Percentiles rank a stretch among this genome's conserved stretches.
Conservation (phyloP, 2,888 invertebrate genomes). For the Zaprionus lineosus region DNA sequence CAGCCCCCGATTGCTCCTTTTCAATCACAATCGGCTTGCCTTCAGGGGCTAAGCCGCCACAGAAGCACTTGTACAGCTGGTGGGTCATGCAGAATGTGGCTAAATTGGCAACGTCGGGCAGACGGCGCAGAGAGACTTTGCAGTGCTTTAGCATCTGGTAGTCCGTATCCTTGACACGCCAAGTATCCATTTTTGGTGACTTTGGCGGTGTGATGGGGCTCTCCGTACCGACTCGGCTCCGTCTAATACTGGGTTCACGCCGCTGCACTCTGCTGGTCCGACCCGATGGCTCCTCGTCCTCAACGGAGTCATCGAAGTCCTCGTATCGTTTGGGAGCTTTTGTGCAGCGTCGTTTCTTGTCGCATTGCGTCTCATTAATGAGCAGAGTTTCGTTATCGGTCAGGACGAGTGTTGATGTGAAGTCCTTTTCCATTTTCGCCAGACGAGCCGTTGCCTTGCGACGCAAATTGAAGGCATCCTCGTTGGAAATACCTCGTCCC, state of each 20-base stretch:
- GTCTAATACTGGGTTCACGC: constrained; percentile 17
- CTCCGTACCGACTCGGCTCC: constrained; percentile 5
- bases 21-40: constrained; percentile 79
- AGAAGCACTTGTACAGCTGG: constrained; percentile 87
- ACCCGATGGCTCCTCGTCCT: constrained; percentile 59
- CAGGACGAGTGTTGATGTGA: constrained; percentile 88
- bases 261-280: constrained; percentile 24
- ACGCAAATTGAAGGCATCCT: constrained; percentile 81
- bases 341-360: constrained; percentile 84
- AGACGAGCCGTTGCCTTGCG: constrained; percentile 84
- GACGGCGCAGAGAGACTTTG: constrained; percentile 71
- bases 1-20: constrained; percentile 60
- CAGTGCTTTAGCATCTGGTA: constrained; percentile 76
- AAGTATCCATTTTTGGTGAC: constrained; percentile 39
- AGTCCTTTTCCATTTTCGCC: constrained; percentile 88
- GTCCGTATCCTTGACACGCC: constrained; percentile 64
- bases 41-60: constrained; percentile 83
- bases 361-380: constrained; percentile 84
- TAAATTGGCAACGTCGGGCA: constrained; percentile 82
- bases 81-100: constrained; percentile 88
- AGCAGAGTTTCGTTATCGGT: constrained; percentile 87
- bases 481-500: constrained; percentile 80
- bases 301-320: constrained; percentile 82
- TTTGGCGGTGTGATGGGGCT: neutral
- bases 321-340: constrained; percentile 86